phyloP scores from a whole-genome alignment of 2,797 vertebrate genomes.

The Acanthurus tractus region DNA sequence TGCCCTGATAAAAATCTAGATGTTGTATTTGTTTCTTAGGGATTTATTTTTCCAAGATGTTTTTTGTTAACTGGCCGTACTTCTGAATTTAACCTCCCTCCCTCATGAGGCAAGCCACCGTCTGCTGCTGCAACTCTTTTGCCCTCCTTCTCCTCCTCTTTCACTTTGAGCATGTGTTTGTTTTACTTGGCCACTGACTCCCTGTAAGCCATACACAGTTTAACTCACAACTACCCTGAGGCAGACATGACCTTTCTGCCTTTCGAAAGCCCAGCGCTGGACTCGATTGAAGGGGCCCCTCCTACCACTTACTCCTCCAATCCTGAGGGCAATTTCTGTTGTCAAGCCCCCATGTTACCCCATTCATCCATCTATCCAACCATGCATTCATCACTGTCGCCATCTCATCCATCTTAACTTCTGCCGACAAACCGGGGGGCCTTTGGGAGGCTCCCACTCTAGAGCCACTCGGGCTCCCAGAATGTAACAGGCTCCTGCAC shows the following conservation, averaged over 20 bases:
- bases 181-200: constrained; percentile 87
- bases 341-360: constrained; percentile 82
- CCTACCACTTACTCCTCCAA: constrained; percentile 66
- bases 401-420: constrained; percentile 85
- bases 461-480: constrained; percentile 78
- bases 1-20: constrained; percentile 57
- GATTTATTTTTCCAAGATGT: constrained; percentile 66
- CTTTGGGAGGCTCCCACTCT: constrained; percentile 60
- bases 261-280: constrained; percentile 70
- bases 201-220: constrained; percentile 82
- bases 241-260: constrained; percentile 83
- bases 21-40: constrained; percentile 60
- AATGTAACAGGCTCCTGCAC: constrained; percentile 75
- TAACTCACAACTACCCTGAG: constrained; percentile 82
- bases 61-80: constrained; percentile 64
- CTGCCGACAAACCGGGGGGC: constrained; percentile 64
- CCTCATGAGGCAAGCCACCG: constrained; percentile 63
- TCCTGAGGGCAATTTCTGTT: constrained; percentile 76
- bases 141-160: constrained; percentile 50
- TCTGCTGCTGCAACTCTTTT: constrained; percentile 59
- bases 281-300: constrained; percentile 52
- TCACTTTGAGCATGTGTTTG: constrained; percentile 84
- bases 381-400: constrained; percentile 82
- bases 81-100: constrained; percentile 75
- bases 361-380: constrained; percentile 81